Evolutionary conservation across 2,797 vertebrate species (phyloP).

Genomic region (Tolypeutes matacus): DNA sequence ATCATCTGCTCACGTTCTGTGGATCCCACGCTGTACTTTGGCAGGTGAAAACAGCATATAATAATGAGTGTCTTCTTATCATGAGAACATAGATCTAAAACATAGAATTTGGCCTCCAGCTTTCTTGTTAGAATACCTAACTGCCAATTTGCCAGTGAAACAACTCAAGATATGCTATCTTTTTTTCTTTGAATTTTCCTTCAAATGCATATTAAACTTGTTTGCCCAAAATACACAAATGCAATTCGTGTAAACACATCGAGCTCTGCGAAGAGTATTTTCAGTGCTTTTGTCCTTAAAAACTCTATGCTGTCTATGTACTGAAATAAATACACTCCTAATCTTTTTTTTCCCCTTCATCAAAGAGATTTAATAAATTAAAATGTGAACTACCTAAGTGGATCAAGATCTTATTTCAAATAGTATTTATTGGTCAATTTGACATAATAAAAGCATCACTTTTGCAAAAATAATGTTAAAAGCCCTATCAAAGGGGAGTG

Average conservation of each 20-base stretch:
- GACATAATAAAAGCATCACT: not conserved
- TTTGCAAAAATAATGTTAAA: slow-evolving; percentile 26
- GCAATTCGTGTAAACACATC: not conserved
- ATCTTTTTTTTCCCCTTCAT: not conserved
- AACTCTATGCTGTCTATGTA: not conserved
- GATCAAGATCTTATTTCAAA: not conserved
- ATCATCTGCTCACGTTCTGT: not conserved
- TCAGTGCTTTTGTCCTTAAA: not conserved
- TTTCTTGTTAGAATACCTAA: slow-evolving; percentile 24
- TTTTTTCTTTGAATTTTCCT: not conserved
- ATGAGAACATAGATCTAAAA: not conserved
- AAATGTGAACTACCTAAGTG: not conserved
- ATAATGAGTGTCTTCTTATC: not conserved
- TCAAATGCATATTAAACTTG: not conserved
- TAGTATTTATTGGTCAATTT: not conserved
- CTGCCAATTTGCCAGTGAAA: not conserved
- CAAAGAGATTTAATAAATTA: not conserved
- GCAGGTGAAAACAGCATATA: not conserved
- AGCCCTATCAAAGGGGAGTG: not conserved
- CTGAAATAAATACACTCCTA: not conserved
- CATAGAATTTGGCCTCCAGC: not conserved
- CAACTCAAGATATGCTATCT: not conserved
- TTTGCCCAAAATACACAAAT: not conserved
- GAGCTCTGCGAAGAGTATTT: not conserved
- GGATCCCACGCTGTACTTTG: not conserved